These are phyloP conservation scores for Metridium senile DNA, from an alignment of 92 coral and sea anemone genomes.

Conservation along the genomic window DNA sequence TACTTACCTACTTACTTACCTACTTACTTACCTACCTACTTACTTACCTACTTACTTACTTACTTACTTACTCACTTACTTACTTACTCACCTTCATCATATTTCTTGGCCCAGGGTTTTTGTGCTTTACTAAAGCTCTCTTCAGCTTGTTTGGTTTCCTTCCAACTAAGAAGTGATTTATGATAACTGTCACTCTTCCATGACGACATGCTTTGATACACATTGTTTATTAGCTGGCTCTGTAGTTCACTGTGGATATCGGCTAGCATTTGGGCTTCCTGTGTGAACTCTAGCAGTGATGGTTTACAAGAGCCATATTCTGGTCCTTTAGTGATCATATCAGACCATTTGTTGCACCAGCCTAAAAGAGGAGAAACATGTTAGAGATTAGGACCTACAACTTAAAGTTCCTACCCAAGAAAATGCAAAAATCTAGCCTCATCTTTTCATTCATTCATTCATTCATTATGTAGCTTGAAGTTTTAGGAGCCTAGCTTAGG, in stretches of 20 bases:
- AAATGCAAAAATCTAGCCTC: no score
- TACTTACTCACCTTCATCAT: conserved; percentile 62
- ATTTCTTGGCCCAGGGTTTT: conserved; percentile 84
- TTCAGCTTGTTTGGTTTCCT: conserved; percentile 84
- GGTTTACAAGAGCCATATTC: conserved; percentile 81
- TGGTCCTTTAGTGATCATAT: conserved; percentile 63
- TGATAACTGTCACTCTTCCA: conserved; percentile 91
- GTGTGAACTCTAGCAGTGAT: conserved; percentile 68
- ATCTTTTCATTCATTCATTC: not conserved
- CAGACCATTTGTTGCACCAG: conserved; percentile 92
- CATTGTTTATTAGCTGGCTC: conserved; percentile 52
- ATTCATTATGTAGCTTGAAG: not conserved
- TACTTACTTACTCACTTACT: not conserved
- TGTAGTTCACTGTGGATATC: conserved; percentile 75
- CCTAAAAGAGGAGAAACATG: conserved; percentile 35
- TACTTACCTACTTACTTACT: not conserved
- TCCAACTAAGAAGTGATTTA: conserved; percentile 86
- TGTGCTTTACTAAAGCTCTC: conserved; percentile 88
- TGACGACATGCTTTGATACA: conserved; percentile 60
- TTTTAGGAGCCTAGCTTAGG: no score
- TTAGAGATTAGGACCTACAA: not conserved
- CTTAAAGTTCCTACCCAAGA: not conserved
- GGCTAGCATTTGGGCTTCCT: conserved; percentile 85
- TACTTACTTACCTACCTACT: no score
- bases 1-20: no score